Conservation (phyloP, 2,797 vertebrate genomes). For the Cyprinodon diabolis region DNA sequence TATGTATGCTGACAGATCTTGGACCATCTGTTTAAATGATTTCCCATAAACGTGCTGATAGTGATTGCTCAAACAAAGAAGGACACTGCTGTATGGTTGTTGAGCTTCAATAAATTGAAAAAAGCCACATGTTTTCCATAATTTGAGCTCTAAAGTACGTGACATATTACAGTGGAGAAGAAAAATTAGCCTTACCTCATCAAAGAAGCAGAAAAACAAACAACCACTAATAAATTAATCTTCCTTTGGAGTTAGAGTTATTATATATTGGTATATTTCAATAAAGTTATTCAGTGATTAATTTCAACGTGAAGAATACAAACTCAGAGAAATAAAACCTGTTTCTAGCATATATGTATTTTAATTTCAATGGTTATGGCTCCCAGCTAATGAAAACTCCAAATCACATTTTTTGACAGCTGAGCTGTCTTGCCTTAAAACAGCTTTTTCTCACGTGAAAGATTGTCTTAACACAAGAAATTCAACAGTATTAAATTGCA, state of each 20-base stretch:
- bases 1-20: constrained; percentile 33
- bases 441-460: no score
- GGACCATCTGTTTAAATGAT: constrained; percentile 28
- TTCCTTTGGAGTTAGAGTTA: no score
- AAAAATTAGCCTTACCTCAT: neutral
- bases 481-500: no score
- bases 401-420: neutral
- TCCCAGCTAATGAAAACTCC: neutral
- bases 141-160: constrained; percentile 17
- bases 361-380: neutral
- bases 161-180: neutral
- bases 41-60: neutral
- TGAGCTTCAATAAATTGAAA: neutral
- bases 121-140: constrained; percentile 23
- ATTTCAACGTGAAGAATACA: neutral
- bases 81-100: neutral
- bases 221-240: neutral
- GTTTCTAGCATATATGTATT: neutral
- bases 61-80: constrained; percentile 33
- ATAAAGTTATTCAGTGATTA: neutral
- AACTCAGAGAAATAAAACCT: neutral
- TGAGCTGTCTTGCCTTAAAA: no score
- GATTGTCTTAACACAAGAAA: no score
- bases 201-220: neutral
- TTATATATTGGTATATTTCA: no score